Percentiles rank a stretch among this genome's conserved stretches.
Evolutionary conservation across 1,140 invertebrate genomes (phyloP).

Genomic region (Platyura marginata): DNA sequence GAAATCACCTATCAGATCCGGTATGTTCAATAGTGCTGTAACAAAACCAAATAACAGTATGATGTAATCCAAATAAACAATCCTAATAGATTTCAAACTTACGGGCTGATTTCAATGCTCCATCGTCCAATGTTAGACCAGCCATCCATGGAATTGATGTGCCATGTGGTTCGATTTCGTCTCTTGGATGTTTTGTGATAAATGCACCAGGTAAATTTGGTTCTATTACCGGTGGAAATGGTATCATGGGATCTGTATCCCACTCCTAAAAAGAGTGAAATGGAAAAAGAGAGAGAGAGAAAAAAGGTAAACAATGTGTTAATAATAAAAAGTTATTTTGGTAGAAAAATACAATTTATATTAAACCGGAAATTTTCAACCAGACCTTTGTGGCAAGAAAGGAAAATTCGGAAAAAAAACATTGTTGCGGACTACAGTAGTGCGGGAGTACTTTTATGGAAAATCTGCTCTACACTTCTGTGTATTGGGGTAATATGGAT

Average conservation of each 20-base stretch:
- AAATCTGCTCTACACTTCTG: too few relatives aligned
- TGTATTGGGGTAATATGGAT: too few relatives aligned
- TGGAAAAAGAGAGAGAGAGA: slow-evolving; percentile 1
- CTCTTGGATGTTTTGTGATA: slow-evolving; percentile 33
- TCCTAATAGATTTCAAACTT: slow-evolving; percentile 8
- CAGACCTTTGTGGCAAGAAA: too few relatives aligned
- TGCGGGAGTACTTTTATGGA: too few relatives aligned
- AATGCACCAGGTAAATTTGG: slow-evolving; percentile 43
- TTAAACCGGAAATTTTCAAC: too few relatives aligned
- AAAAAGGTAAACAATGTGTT: too few relatives aligned
- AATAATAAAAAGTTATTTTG: too few relatives aligned
- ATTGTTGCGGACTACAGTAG: too few relatives aligned
- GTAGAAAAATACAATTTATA: too few relatives aligned
- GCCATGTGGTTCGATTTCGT: slow-evolving; percentile 27
- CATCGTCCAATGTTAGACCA: slow-evolving; percentile 46
- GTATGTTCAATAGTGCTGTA: slow-evolving; percentile 16
- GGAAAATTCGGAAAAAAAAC: too few relatives aligned
- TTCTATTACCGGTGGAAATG: slow-evolving; percentile 51
- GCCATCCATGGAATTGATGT: slow-evolving; percentile 42
- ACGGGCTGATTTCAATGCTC: slow-evolving; percentile 42
- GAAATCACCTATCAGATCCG: slow-evolving; percentile 29
- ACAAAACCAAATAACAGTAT: neutral
- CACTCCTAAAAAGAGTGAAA: slow-evolving; percentile 30
- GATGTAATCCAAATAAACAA: neutral
- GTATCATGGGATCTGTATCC: slow-evolving; percentile 52